Evolutionary conservation across 1,140 invertebrate species (phyloP).

Genomic region (Panulirus ornatus): DNA sequence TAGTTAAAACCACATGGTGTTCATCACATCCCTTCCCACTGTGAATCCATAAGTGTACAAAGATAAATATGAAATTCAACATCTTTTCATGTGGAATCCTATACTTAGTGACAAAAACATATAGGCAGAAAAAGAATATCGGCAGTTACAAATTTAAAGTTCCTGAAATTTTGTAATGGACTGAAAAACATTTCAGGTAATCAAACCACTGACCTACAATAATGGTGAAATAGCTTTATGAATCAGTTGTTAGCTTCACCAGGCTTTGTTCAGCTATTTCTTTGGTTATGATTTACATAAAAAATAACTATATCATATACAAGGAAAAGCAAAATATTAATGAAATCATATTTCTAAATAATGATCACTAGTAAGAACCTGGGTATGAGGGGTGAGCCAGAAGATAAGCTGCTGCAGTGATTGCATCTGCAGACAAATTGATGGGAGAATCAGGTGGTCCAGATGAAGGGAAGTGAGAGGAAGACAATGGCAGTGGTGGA

Average conservation of each 20-base stretch:
- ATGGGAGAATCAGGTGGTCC: conserved; percentile 59
- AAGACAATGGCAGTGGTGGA: conserved; percentile 8
- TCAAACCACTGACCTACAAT: no score
- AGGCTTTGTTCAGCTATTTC: background rate
- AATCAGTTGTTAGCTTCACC: background rate
- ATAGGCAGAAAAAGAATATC: no score
- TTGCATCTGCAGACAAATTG: conserved; percentile 60
- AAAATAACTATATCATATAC: background rate
- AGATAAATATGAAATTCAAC: no score
- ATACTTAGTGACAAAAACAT: no score
- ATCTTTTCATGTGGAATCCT: no score
- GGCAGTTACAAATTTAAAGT: no score
- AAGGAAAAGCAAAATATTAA: background rate
- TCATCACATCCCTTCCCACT: no score
- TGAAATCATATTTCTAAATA: background rate
- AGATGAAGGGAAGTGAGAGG: conserved; percentile 39
- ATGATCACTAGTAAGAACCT: conserved; percentile 33
- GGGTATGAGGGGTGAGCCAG: conserved; percentile 62
- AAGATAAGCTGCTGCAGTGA: conserved; percentile 65
- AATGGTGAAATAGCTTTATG: background rate
- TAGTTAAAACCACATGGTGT: no score
- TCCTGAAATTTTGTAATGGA: no score
- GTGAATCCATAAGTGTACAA: no score
- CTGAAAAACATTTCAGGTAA: no score
- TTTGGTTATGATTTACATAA: background rate